Conservation (phyloP, 2,888 invertebrate genomes). For the Agelastica alni region DNA sequence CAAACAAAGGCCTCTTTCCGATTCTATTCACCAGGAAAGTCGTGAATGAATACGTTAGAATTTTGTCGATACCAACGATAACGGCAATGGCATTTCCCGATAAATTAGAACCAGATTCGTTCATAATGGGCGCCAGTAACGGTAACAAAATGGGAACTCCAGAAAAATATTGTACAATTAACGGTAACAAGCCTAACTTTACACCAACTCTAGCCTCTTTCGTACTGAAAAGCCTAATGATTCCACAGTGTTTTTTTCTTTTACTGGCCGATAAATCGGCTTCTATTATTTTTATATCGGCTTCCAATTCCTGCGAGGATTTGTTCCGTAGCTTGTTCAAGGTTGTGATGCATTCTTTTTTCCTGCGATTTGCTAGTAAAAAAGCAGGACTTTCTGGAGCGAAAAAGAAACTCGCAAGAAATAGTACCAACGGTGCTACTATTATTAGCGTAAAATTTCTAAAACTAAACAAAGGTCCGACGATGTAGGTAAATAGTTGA, state of each 20-base stretch:
- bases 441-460: conserved; percentile 16
- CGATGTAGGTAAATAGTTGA: conserved; percentile 6
- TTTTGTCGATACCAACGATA: conserved; percentile 3
- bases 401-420: conserved; percentile 1
- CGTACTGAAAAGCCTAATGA: conserved; percentile 3
- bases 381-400: conserved; percentile 9
- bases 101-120: conserved; percentile 7
- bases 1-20: neutral
- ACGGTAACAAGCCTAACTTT: conserved; percentile 3
- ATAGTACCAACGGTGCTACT: neutral
- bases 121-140: conserved; percentile 17
- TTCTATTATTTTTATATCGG: conserved; percentile 1
- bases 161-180: conserved; percentile 3
- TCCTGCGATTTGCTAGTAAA: neutral
- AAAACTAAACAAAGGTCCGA: conserved; percentile 11
- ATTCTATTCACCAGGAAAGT: neutral
- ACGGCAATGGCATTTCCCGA: conserved; percentile 17
- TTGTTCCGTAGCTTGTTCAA: conserved; percentile 9
- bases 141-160: conserved; percentile 12
- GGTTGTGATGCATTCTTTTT: neutral
- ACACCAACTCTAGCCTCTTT: conserved; percentile 5
- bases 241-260: neutral
- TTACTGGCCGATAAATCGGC: neutral
- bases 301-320: neutral
- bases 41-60: neutral